These are phyloP conservation scores for Hyperoodon ampullatus DNA, from an alignment of 2,113 vertebrate species.

Conservation along the genomic window DNA sequence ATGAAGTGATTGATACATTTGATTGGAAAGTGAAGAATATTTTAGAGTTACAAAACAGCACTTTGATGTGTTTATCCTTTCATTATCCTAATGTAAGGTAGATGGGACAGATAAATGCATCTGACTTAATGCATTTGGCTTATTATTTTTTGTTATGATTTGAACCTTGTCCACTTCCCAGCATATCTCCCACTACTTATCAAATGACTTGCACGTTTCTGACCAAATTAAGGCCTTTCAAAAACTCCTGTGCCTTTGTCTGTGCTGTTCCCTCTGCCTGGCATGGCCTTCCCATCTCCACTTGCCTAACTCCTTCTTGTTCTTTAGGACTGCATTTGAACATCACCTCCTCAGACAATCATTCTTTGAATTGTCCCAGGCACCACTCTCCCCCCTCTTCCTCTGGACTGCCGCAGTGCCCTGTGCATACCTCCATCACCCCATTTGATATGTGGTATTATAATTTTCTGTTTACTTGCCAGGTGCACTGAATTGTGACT, in stretches of 20 bases:
- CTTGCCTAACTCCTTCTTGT: background rate
- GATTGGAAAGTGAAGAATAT: background rate
- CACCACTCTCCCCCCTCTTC: fast-evolving
- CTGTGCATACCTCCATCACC: no score
- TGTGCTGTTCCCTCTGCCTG: background rate
- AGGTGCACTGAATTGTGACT: background rate
- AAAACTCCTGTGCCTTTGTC: background rate
- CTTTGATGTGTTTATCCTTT: slow-evolving; percentile 29
- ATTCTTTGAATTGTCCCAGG: background rate
- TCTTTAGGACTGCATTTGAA: background rate
- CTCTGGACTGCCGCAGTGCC: background rate
- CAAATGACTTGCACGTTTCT: background rate
- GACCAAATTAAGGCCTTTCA: background rate
- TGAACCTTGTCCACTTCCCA: background rate
- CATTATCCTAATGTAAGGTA: background rate
- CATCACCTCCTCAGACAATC: background rate
- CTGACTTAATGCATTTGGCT: background rate
- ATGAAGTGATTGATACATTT: background rate
- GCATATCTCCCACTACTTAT: background rate
- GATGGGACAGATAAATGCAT: background rate
- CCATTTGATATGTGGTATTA: background rate
- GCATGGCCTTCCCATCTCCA: background rate
- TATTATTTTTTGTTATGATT: slow-evolving; percentile 38
- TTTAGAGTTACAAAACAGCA: background rate
- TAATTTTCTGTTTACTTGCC: background rate